phyloP scores from a whole-genome alignment of 2,797 vertebrate genomes.

The Gallirallus australis region DNA sequence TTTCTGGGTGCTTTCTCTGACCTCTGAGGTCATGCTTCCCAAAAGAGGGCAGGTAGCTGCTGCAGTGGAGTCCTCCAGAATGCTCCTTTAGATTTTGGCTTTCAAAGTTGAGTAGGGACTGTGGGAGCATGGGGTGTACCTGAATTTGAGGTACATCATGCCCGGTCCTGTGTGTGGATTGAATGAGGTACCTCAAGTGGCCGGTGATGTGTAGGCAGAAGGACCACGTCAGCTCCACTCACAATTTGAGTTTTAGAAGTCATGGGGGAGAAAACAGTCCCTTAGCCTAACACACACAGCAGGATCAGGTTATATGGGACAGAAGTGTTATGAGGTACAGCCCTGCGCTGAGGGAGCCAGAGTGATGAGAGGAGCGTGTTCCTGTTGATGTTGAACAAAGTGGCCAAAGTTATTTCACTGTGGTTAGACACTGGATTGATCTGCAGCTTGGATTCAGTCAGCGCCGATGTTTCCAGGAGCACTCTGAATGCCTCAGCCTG shows the following conservation, averaged over 20 bases:
- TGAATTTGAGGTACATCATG: background rate
- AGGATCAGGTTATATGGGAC: background rate
- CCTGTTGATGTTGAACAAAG: background rate
- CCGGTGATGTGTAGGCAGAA: background rate
- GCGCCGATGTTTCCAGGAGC: background rate
- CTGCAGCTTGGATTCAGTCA: background rate
- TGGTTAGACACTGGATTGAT: no score
- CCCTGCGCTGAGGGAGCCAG: background rate
- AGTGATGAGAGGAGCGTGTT: background rate
- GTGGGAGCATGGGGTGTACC: background rate
- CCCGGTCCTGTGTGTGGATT: background rate
- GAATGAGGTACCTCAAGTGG: background rate
- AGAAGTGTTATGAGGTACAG: background rate
- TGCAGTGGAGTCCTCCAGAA: background rate
- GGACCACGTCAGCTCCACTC: accelerated
- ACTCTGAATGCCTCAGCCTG: background rate
- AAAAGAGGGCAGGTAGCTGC: background rate
- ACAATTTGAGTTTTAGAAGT: background rate
- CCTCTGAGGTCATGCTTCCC: background rate
- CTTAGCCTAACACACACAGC: accelerated
- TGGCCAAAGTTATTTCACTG: background rate
- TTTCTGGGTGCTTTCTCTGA: background rate
- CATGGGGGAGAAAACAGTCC: background rate
- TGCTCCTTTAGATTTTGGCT: background rate
- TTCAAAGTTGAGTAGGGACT: background rate